Percentiles rank a stretch among this genome's conserved stretches.
phyloP scores from a whole-genome alignment of 1,140 invertebrate genomes.

The Oscheius sp. region DNA sequence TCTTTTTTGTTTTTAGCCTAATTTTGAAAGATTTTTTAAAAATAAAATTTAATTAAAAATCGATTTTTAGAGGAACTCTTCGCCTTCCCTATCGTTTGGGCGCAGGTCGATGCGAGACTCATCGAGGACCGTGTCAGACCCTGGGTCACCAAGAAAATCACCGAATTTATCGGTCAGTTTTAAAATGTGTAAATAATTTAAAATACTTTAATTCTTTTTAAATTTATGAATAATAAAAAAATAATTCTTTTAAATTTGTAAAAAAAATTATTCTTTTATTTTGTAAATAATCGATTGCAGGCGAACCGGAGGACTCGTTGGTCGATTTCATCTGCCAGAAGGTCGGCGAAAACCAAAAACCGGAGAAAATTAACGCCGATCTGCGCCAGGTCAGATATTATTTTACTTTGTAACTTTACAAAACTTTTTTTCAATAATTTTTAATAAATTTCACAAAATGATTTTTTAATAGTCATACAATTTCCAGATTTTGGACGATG shows the following conservation, averaged over 20 bases:
- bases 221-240: not conserved
- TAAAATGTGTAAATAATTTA: not conserved
- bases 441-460: not conserved
- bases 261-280: not conserved
- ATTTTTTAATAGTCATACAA: not conserved
- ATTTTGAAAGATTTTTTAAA: not conserved
- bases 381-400: constrained; percentile 83
- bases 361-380: constrained; percentile 90
- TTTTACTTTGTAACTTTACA: not conserved
- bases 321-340: constrained; percentile 99
- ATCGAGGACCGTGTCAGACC: constrained; percentile 95
- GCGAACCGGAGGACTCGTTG: constrained; percentile 83
- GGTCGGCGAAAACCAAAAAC: constrained; percentile 84
- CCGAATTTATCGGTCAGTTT: not conserved
- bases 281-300: constrained; percentile 64
- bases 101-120: constrained; percentile 78
- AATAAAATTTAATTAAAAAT: not conserved
- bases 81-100: constrained; percentile 86
- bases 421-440: not conserved
- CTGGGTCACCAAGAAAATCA: constrained; percentile 99
- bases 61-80: constrained; percentile 75
- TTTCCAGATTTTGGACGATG: constrained; percentile 88
- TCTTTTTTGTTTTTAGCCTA: not conserved
- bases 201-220: too few species aligned
- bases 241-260: not conserved